Evolutionary conservation across 2,888 invertebrate genomes (phyloP), one percentile per base, ranked within the genome.

Genomic region (Nemotelus pantherinus): DNA sequence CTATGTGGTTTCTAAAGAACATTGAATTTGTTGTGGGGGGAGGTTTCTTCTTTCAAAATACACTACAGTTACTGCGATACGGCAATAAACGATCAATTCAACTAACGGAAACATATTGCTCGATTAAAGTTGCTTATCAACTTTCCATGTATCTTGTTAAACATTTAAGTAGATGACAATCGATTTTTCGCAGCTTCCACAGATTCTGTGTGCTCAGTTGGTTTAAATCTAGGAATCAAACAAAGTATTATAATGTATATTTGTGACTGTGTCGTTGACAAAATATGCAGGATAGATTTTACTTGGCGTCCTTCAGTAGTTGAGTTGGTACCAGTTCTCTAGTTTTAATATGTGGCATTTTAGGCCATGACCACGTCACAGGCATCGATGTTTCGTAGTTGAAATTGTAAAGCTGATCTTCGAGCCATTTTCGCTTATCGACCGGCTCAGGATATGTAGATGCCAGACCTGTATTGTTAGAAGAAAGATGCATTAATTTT

Each of bases 391-490:
- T 89, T 85, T 93, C 93, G 85, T 96, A 96, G 84, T 93, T 90
- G 83, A 90, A 92, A 85, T 92, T 92, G 87, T 95, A 96, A 88
- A 94, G 90, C 85, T 94, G 93, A 77, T 90, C 90, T 82, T 91
- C 88, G 53, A 96, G 90, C 86, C 93, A 94, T 80, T 90, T 88
- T 76, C 89, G 87, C 83, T 94, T 91, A 83, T 96, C 92, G 81
- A 91, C 90, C 58, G 96, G 96, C 86, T 95, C 93, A 0, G 96
- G 96, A 85, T 96, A 96, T 3, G 93, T 92, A 2, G 95, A 94
- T 2, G 96, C 95, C 81, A 94, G 89, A 87, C 93, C 94, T 94
- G 84, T 78, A 81, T 25, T 25, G 25, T 25, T 25, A 25, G 25
- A 25, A 25, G 74, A 39, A 25, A 45, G 43, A 43, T 58, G 58